Evolutionary conservation across 1,140 invertebrate species (phyloP).

Genomic region (Galleria mellonella): DNA sequence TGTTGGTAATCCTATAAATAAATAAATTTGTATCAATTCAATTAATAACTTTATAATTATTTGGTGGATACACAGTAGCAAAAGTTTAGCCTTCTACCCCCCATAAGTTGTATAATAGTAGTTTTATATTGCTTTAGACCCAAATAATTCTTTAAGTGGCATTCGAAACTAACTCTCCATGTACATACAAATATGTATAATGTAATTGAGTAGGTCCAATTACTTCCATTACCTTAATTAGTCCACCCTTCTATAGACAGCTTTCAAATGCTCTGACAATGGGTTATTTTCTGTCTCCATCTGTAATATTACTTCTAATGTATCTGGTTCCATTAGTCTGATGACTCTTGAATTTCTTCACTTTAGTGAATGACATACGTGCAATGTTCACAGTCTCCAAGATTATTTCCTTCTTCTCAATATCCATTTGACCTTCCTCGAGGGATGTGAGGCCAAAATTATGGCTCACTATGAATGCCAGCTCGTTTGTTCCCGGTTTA

Average conservation of each 20-base stretch:
- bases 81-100: too few relatives aligned
- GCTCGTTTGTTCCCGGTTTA: slow-evolving; percentile 74
- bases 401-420: slow-evolving; percentile 46
- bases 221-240: too few relatives aligned
- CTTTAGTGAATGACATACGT: slow-evolving; percentile 74
- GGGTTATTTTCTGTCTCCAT: slow-evolving; percentile 77
- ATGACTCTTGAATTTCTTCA: slow-evolving; percentile 69
- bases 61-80: too few relatives aligned
- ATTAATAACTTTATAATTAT: too few relatives aligned
- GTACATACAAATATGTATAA: too few relatives aligned
- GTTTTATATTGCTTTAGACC: too few relatives aligned
- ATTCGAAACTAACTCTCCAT: too few relatives aligned
- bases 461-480: slow-evolving; percentile 77
- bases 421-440: slow-evolving; percentile 73
- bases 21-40: too few relatives aligned
- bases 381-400: slow-evolving; percentile 69
- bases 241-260: slow-evolving; percentile 66
- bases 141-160: too few relatives aligned
- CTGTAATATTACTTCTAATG: slow-evolving; percentile 69
- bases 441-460: slow-evolving; percentile 78
- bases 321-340: slow-evolving; percentile 57
- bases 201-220: too few relatives aligned
- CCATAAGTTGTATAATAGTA: too few relatives aligned
- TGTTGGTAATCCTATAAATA: too few relatives aligned
- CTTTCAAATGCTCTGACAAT: slow-evolving; percentile 76